Percentiles rank a stretch among this genome's conserved stretches.
Evolutionary conservation across 2,888 invertebrate genomes (phyloP).

Genomic region (Globia sparganii): DNA sequence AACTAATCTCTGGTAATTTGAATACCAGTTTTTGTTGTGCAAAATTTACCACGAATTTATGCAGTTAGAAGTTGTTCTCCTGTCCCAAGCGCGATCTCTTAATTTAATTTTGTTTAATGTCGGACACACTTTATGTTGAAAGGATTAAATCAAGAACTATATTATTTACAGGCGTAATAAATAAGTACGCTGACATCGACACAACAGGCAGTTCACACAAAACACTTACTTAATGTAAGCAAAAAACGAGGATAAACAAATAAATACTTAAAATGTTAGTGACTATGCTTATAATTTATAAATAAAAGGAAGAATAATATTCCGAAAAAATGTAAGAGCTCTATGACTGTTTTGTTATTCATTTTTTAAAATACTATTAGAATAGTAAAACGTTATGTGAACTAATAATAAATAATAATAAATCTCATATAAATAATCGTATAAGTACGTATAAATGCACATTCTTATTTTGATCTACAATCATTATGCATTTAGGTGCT

Average conservation of each 20-base stretch:
- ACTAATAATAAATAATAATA: conserved; percentile 26
- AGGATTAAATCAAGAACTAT: conserved; percentile 52
- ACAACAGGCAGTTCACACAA: conserved; percentile 52
- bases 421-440: conserved; percentile 42
- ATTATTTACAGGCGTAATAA: conserved; percentile 58
- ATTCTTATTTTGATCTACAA: conserved; percentile 59
- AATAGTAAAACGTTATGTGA: conserved; percentile 13
- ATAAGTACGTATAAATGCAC: conserved; percentile 41
- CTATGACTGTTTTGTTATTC: conserved; percentile 5
- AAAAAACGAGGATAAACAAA: conserved; percentile 56
- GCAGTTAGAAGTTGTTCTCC: conserved; percentile 54
- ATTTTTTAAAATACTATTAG: conserved; percentile 2
- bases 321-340: conserved; percentile 3
- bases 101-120: conserved; percentile 60
- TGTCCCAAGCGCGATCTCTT: conserved; percentile 56
- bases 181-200: conserved; percentile 58
- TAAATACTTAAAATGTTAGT: conserved; percentile 40
- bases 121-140: conserved; percentile 40
- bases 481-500: conserved; percentile 60
- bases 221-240: conserved; percentile 45
- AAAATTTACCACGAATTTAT: conserved; percentile 65
- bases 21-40: conserved; percentile 63
- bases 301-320: conserved; percentile 12
- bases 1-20: conserved; percentile 60
- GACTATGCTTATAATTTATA: conserved; percentile 17